Evolutionary conservation across 2,888 invertebrate species (phyloP).

Genomic region (Rotaria macrura): DNA sequence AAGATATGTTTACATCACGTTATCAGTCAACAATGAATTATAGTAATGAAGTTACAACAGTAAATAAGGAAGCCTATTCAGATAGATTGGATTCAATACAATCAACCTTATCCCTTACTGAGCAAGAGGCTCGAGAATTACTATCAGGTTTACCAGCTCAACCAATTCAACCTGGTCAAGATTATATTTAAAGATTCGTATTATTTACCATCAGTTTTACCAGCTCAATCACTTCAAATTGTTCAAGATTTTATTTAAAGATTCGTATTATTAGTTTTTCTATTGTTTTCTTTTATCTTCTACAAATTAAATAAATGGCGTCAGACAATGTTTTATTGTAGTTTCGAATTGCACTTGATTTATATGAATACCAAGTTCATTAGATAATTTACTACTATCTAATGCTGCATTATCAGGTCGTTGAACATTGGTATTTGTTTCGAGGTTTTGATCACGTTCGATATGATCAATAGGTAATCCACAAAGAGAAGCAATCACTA

Average conservation of each 20-base stretch:
- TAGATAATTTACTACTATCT: slow-evolving; percentile 33
- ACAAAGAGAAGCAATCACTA: slow-evolving; percentile 51
- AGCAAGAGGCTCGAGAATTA: neutral
- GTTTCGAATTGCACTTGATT: neutral
- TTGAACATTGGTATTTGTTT: neutral
- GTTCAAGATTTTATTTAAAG: neutral
- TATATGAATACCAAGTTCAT: neutral
- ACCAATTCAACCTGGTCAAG: neutral
- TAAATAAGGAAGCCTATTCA: neutral
- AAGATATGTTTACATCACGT: neutral
- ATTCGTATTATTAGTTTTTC: neutral
- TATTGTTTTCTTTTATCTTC: neutral
- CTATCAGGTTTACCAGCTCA: neutral
- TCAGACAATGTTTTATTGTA: neutral
- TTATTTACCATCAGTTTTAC: neutral
- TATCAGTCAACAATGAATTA: neutral
- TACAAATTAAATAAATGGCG: neutral
- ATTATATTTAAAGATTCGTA: neutral
- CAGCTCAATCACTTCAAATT: neutral
- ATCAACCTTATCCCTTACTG: neutral
- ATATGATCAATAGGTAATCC: slow-evolving; percentile 48
- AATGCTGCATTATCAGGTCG: slow-evolving; percentile 51
- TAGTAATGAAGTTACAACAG: neutral
- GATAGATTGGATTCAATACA: neutral
- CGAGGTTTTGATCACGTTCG: slow-evolving; percentile 34